phyloP scores from a whole-genome alignment of 2,797 vertebrate genomes.

The Zenarchopterus dispar region DNA sequence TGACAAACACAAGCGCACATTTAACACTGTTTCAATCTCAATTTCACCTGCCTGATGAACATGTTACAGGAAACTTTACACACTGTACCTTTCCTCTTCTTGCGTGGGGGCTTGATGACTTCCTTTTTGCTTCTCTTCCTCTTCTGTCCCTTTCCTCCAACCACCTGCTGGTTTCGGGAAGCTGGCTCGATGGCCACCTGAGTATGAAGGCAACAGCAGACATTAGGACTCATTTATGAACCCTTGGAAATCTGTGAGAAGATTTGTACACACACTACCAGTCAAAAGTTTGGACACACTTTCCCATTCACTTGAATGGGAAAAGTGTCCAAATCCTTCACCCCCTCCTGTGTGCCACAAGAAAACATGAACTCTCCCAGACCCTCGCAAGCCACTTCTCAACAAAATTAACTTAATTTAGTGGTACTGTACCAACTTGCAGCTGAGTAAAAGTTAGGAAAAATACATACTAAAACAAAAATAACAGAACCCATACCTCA shows the following conservation, averaged over 20 bases:
- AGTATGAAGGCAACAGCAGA: conserved; percentile 46
- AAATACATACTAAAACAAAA: neutral
- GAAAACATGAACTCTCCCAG: too few species aligned
- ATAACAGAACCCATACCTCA: conserved; percentile 42
- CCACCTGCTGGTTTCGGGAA: conserved; percentile 83
- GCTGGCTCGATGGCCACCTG: conserved; percentile 81
- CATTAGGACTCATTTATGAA: too few species aligned
- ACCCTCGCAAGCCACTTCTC: too few species aligned
- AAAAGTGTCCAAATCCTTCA: too few species aligned
- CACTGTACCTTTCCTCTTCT: conserved; percentile 84
- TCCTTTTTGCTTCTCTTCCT: conserved; percentile 86
- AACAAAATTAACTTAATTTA: too few species aligned
- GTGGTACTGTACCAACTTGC: neutral
- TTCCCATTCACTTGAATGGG: too few species aligned
- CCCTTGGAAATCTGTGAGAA: too few species aligned
- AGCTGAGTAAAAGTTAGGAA: neutral
- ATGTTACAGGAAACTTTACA: neutral
- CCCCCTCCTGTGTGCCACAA: too few species aligned
- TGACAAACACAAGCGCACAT: conserved; percentile 2
- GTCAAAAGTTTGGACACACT: too few species aligned
- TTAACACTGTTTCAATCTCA: neutral
- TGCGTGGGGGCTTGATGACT: conserved; percentile 76
- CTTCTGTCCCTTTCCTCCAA: conserved; percentile 88
- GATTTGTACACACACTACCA: too few species aligned
- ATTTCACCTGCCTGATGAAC: too few species aligned